Conservation (phyloP, 2,888 invertebrate genomes). For the Iselma pallidipennis region DNA sequence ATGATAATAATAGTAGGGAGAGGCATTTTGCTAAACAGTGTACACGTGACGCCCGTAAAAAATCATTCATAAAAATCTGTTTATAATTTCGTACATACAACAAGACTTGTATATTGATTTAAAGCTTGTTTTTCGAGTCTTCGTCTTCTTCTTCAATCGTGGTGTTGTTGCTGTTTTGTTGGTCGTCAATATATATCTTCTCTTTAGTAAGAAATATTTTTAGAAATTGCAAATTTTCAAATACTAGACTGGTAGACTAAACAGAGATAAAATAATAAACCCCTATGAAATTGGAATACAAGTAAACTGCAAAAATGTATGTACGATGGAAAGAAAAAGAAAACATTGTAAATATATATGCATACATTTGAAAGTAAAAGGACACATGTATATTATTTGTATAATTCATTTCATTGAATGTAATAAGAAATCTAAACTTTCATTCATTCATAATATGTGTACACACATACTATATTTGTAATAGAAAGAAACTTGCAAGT, state of each 20-base stretch:
- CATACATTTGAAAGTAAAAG: too few relatives aligned
- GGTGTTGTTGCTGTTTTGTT: constrained; percentile 6
- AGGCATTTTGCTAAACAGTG: too few relatives aligned
- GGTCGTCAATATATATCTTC: constrained; percentile 15
- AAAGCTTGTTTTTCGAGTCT: constrained; percentile 10
- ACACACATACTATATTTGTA: neutral
- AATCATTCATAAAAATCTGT: constrained; percentile 23
- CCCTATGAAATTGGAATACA: constrained; percentile 9
- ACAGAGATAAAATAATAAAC: constrained; percentile 40
- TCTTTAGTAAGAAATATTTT: constrained; percentile 27
- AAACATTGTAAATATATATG: neutral
- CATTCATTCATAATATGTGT: neutral
- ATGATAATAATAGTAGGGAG: too few relatives aligned
- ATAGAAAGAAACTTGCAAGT: constrained; percentile 4
- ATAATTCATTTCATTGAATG: neutral
- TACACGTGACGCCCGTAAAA: neutral
- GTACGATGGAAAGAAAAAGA: constrained; percentile 3
- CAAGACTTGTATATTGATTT: constrained; percentile 14
- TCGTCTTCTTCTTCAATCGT: constrained; percentile 10
- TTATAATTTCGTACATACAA: constrained; percentile 11
- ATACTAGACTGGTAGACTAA: constrained; percentile 37
- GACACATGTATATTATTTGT: too few relatives aligned
- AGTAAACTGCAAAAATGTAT: constrained; percentile 6
- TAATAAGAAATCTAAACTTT: neutral
- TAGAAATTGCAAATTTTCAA: constrained; percentile 36